These are phyloP conservation scores for Cancer borealis DNA, from an alignment of 2,888 invertebrate species.

Conservation along the genomic window DNA sequence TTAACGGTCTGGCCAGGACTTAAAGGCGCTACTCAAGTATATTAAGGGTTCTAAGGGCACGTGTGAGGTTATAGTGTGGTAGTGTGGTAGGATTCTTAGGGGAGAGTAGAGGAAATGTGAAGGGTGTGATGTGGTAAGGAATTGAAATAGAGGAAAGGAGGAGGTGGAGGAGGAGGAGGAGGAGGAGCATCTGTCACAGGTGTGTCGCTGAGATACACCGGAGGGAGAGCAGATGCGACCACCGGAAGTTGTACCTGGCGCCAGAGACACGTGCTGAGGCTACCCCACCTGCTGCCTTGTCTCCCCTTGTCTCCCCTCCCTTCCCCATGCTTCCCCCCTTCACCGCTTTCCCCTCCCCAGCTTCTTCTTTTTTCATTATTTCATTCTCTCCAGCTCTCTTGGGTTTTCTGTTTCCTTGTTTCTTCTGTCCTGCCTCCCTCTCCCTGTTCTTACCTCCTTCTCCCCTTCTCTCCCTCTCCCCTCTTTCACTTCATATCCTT, in stretches of 20 bases:
- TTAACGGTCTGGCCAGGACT: slow-evolving; percentile 4
- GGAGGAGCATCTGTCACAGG: slow-evolving; percentile 36
- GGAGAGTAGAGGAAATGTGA: not conserved
- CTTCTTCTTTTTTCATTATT: not conserved
- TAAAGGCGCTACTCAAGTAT: not conserved
- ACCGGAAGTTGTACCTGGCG: slow-evolving; percentile 51
- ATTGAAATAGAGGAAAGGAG: not conserved
- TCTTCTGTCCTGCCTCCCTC: not conserved
- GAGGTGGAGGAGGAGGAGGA: not conserved
- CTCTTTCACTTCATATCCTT: not conserved
- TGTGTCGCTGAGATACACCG: slow-evolving; percentile 30
- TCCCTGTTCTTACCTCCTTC: not conserved
- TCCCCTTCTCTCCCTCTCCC: not conserved
- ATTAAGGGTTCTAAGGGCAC: not conserved
- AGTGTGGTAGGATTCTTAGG: not conserved
- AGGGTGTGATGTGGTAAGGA: not conserved
- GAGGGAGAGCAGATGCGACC: slow-evolving; percentile 47
- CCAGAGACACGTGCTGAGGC: slow-evolving; percentile 43
- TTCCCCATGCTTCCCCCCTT: not conserved
- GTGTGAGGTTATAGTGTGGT: not conserved
- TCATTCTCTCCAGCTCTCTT: not conserved
- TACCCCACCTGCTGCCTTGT: not conserved
- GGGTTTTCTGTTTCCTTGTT: not conserved
- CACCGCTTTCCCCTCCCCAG: not conserved
- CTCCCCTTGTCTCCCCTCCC: not conserved